Conservation (phyloP, 1,140 invertebrate genomes). For the Trichonephila clavata region DNA sequence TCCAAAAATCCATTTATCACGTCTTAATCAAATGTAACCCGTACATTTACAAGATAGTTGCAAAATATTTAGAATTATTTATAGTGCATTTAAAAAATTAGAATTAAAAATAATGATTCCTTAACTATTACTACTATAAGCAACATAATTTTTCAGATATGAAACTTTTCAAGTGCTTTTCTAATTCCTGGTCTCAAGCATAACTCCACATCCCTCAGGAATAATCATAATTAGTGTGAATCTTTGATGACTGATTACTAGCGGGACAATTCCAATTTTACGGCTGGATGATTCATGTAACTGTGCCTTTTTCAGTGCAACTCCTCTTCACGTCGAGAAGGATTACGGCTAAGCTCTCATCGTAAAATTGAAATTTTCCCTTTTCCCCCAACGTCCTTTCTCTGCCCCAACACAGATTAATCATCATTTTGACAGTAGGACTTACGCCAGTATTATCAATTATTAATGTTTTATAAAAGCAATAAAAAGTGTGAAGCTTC, state of each 20-base stretch:
- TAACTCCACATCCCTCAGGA: neutral
- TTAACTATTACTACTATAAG: no score
- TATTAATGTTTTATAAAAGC: neutral
- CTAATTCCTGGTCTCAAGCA: no score
- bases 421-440: neutral
- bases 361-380: conserved; percentile 16
- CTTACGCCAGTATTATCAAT: neutral
- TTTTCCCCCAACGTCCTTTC: neutral
- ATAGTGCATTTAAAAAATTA: no score
- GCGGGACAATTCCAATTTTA: conserved; percentile 14
- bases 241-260: neutral
- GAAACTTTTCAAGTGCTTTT: no score
- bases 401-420: neutral
- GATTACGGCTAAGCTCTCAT: neutral
- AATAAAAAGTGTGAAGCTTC: neutral
- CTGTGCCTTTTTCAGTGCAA: neutral
- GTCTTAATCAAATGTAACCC: no score
- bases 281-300: neutral
- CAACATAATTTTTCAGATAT: no score
- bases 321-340: neutral
- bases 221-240: neutral
- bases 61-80: no score
- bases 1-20: no score
- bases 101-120: no score
- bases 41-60: no score